These are phyloP conservation scores for Achatina immaculata DNA, from an alignment of 1,140 invertebrate species.

Conservation along the genomic window DNA sequence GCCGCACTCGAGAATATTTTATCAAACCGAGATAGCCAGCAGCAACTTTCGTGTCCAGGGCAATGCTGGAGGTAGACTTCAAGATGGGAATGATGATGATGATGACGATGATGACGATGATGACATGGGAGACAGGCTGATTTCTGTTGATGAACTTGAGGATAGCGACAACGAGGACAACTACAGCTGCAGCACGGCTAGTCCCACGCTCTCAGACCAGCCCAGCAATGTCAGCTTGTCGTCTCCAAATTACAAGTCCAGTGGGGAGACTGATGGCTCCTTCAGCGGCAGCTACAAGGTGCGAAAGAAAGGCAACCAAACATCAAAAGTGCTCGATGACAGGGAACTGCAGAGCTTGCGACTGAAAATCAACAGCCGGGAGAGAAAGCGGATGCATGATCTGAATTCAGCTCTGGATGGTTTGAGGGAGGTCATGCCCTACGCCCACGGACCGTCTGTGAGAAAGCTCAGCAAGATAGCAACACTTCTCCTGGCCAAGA, in stretches of 20 bases:
- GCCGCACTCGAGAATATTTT: background rate
- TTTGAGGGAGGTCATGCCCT: slow-evolving; percentile 71
- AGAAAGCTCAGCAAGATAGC: slow-evolving; percentile 99
- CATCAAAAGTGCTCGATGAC: slow-evolving; percentile 53
- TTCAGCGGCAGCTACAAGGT: slow-evolving; percentile 19
- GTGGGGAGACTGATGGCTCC: background rate
- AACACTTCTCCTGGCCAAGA: slow-evolving; percentile 95
- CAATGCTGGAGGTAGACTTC: too few relatives aligned
- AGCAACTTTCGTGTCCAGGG: background rate
- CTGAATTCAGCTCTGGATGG: slow-evolving; percentile 70
- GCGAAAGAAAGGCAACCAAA: slow-evolving; percentile 35
- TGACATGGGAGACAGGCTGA: slow-evolving; percentile 27
- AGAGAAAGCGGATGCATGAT: slow-evolving; percentile 71
- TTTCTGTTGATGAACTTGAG: slow-evolving; percentile 36
- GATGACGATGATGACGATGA: slow-evolving; percentile 15
- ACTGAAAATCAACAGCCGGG: slow-evolving; percentile 69
- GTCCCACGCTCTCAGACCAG: background rate
- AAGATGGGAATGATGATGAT: background rate
- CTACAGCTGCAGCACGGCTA: background rate
- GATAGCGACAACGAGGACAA: slow-evolving; percentile 18
- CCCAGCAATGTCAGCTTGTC: background rate
- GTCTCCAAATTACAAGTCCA: background rate
- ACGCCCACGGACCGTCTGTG: slow-evolving; percentile 95
- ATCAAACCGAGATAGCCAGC: background rate
- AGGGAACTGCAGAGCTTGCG: slow-evolving; percentile 63